phyloP scores from a whole-genome alignment of 2,888 invertebrate genomes.

The Cancer borealis region DNA sequence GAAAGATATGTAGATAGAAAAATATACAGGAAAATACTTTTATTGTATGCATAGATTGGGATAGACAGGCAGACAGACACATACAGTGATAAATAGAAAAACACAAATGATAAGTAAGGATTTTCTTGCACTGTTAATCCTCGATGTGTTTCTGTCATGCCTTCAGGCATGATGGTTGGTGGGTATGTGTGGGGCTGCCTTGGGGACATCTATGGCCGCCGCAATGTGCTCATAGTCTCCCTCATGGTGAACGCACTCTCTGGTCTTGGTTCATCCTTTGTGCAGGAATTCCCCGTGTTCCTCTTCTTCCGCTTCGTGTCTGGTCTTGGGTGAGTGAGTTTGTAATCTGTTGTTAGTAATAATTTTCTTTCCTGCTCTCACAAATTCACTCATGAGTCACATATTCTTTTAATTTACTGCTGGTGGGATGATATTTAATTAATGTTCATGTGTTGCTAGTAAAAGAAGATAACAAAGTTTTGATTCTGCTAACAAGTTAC shows the following conservation, averaged over 20 bases:
- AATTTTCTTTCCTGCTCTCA: neutral
- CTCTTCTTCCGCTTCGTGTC: slow-evolving; percentile 84
- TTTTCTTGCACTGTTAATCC: too few relatives aligned
- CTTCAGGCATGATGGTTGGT: slow-evolving; percentile 87
- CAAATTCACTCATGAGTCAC: neutral
- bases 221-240: slow-evolving; percentile 86
- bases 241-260: slow-evolving; percentile 87
- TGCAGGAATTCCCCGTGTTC: slow-evolving; percentile 87
- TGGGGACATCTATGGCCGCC: slow-evolving; percentile 90
- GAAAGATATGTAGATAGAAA: neutral
- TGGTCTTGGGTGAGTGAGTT: slow-evolving; percentile 72
- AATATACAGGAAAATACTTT: neutral
- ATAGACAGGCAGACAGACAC: neutral
- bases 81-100: neutral
- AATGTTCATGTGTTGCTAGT: too few relatives aligned
- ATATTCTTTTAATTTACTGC: neutral
- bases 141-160: neutral
- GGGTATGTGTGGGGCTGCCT: slow-evolving; percentile 92
- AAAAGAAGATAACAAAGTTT: too few relatives aligned
- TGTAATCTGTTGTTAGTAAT: neutral
- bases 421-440: neutral
- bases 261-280: slow-evolving; percentile 87
- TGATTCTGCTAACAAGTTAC: too few relatives aligned
- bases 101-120: too few relatives aligned
- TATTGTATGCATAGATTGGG: too few relatives aligned